Evolutionary conservation across 2,113 vertebrate genomes (phyloP).

Genomic region (Calidris pugnax): DNA sequence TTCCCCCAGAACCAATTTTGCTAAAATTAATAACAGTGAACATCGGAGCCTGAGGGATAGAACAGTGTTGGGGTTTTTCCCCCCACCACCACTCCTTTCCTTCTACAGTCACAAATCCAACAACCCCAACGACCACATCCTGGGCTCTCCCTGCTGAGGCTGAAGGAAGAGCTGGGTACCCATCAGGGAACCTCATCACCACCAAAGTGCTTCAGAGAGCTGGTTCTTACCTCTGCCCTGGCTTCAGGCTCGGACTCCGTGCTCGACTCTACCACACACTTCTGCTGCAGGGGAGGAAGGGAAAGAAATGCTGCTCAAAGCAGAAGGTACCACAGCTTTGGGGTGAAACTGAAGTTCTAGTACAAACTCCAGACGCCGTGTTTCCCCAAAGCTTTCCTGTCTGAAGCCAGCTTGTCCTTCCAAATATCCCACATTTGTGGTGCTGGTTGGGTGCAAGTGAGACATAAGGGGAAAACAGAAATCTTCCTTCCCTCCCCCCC

Average conservation of each 20-base stretch:
- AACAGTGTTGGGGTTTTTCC: accelerated
- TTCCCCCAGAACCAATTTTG: background rate
- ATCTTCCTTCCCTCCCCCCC: too few species aligned
- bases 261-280: constrained; percentile 83
- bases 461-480: background rate
- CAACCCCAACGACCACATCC: background rate
- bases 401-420: background rate
- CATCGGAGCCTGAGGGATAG: background rate
- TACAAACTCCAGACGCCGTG: background rate
- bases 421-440: background rate
- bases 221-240: constrained; percentile 70
- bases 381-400: background rate
- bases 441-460: background rate
- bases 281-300: constrained; percentile 42
- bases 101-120: background rate
- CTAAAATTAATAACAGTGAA: background rate
- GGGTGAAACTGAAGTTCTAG: background rate
- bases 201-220: background rate
- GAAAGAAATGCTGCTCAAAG: background rate
- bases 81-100: too few species aligned
- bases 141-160: background rate
- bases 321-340: background rate
- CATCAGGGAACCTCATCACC: background rate
- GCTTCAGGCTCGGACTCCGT: constrained; percentile 82
- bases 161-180: background rate